A percentile compares a stretch with the other conserved stretches of the same genome.
Evolutionary conservation across 1,140 invertebrate species (phyloP).

Genomic region (Drosophila funebris): DNA sequence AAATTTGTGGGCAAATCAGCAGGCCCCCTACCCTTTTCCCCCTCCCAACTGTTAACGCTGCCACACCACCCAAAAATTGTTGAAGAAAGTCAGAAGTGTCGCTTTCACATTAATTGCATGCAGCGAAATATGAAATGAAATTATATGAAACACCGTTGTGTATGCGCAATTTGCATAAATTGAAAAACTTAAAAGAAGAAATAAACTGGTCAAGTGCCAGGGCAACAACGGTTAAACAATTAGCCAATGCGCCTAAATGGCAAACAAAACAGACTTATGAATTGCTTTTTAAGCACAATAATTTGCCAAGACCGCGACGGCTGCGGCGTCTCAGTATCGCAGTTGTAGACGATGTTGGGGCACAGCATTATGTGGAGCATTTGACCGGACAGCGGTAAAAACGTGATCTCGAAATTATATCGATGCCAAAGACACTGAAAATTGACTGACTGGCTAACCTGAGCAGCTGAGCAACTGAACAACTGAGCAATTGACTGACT

Average conservation of each 20-base stretch:
- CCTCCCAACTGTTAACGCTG: background rate
- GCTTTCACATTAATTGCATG: constrained; percentile 78
- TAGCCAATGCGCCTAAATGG: constrained; percentile 43
- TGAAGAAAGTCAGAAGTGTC: constrained; percentile 74
- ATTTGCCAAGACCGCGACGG: constrained; percentile 17
- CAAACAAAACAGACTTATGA: constrained; percentile 54
- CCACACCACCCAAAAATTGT: background rate
- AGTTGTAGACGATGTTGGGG: constrained; percentile 5
- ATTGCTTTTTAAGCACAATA: constrained; percentile 55
- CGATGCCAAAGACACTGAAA: constrained; percentile 54
- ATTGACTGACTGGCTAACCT: constrained; percentile 40
- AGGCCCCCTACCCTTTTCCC: background rate
- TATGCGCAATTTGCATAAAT: constrained; percentile 70
- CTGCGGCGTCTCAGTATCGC: background rate
- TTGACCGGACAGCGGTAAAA: constrained; percentile 73
- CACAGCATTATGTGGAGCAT: constrained; percentile 61
- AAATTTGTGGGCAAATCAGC: constrained; percentile 37
- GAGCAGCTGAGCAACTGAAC: constrained; percentile 4
- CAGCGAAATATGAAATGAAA: constrained; percentile 28
- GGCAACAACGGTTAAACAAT: constrained; percentile 29
- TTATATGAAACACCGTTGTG: constrained; percentile 26
- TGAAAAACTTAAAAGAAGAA: constrained; percentile 20
- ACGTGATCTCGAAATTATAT: constrained; percentile 80
- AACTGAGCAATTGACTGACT: constrained; percentile 40
- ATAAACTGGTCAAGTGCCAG: constrained; percentile 24